A percentile compares a stretch with the other conserved stretches of the same genome.
Conservation (phyloP, 2,797 vertebrate species). For the Lepus townsendii region DNA sequence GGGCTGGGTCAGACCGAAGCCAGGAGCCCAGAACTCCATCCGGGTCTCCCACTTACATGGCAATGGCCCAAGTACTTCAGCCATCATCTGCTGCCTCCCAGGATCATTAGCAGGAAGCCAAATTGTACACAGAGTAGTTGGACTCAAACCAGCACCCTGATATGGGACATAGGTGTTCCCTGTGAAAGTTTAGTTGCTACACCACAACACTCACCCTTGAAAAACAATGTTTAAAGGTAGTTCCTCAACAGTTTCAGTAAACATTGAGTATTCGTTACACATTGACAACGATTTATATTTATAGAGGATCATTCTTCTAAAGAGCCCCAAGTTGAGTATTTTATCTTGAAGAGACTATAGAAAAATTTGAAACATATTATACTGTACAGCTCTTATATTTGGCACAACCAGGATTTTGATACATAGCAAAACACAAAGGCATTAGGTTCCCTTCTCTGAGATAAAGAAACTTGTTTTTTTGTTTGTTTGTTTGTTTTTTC, state of each 20-base stretch:
- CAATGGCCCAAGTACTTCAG: too few species aligned
- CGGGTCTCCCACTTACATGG: too few species aligned
- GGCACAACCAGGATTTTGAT: neutral
- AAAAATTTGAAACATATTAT: slow-evolving; percentile 32
- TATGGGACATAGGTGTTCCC: too few species aligned
- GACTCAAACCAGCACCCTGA: too few species aligned
- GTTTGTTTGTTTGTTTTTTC: neutral
- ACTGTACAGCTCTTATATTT: neutral
- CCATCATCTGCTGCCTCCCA: too few species aligned
- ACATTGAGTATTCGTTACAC: neutral
- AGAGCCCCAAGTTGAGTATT: neutral
- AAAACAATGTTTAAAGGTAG: neutral
- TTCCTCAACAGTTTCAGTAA: slow-evolving; percentile 31
- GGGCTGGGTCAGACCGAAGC: too few species aligned
- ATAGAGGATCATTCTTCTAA: slow-evolving; percentile 24
- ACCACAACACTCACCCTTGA: neutral
- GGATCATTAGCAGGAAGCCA: too few species aligned
- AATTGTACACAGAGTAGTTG: too few species aligned
- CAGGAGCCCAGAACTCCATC: too few species aligned
- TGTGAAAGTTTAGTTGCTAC: too few species aligned
- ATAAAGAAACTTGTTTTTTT: neutral
- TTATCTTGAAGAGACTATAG: neutral
- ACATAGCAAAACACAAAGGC: slow-evolving; percentile 25
- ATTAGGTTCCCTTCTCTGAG: neutral
- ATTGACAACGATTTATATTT: slow-evolving; percentile 61